A percentile compares a stretch with the other conserved stretches of the same genome.
Evolutionary conservation across 2,888 invertebrate species (phyloP).

Genomic region (Hirudinaria manillensis): DNA sequence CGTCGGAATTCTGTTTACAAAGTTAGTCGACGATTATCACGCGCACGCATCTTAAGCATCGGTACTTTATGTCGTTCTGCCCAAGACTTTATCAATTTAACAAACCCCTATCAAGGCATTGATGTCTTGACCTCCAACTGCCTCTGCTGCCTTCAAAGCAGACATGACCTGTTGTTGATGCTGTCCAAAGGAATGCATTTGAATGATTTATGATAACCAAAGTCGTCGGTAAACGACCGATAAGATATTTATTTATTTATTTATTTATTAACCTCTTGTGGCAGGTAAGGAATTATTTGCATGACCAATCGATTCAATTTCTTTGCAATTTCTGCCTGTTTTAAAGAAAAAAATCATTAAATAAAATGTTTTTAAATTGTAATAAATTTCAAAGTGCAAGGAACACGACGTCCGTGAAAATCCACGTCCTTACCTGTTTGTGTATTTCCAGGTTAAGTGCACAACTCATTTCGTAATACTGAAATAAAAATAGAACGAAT

Average conservation of each 20-base stretch:
- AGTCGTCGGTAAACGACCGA: too few species aligned
- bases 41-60: neutral
- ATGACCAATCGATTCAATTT: constrained; percentile 89
- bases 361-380: neutral
- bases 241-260: too few species aligned
- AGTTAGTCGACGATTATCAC: constrained; percentile 8
- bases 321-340: constrained; percentile 95
- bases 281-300: constrained; percentile 89
- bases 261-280: constrained; percentile 53
- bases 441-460: constrained; percentile 91
- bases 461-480: constrained; percentile 95
- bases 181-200: too few species aligned
- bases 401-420: neutral
- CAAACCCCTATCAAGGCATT: constrained; percentile 95
- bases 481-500: constrained; percentile 44
- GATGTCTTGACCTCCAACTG: constrained; percentile 89
- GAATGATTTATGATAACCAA: too few species aligned
- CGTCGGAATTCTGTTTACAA: constrained; percentile 35
- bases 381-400: neutral
- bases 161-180: constrained; percentile 94
- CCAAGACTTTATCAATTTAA: too few species aligned
- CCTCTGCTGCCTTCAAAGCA: constrained; percentile 94
- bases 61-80: neutral
- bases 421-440: constrained; percentile 63
- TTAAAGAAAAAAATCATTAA: constrained; percentile 44